Evolutionary conservation across 2,113 vertebrate genomes (phyloP).

Genomic region (Aix galericulata): DNA sequence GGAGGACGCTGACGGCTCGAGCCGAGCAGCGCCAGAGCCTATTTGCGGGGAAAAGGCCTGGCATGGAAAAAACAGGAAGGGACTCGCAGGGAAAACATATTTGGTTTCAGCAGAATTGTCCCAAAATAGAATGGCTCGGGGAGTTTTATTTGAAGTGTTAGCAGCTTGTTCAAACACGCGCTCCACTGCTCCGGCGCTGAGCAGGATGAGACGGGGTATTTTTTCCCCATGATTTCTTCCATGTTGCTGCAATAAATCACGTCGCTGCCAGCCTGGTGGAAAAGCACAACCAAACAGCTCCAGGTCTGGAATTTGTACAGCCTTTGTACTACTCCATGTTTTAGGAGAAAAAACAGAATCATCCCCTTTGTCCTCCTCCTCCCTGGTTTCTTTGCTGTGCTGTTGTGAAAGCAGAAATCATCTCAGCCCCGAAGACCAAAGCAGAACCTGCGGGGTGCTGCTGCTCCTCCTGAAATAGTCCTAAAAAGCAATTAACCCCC

Average conservation of each 20-base stretch:
- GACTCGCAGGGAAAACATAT: background rate
- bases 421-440: background rate
- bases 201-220: background rate
- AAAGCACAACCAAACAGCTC: background rate
- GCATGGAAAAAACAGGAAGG: background rate
- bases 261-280: background rate
- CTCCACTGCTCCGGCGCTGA: constrained; percentile 2
- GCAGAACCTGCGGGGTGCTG: background rate
- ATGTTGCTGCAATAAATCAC: constrained; percentile 11
- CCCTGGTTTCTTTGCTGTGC: background rate
- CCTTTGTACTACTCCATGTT: background rate
- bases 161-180: constrained; percentile 11
- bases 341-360: background rate
- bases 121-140: constrained; percentile 36
- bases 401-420: background rate
- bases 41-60: constrained; percentile 51
- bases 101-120: constrained; percentile 33
- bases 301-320: background rate
- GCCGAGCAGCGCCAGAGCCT: background rate
- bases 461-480: background rate
- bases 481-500: background rate
- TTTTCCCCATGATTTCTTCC: constrained; percentile 22
- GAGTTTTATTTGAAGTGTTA: constrained; percentile 32
- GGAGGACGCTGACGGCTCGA: background rate
- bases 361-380: background rate